Evolutionary conservation across 2,888 invertebrate genomes (phyloP).

Genomic region (Tenthredo livida): DNA sequence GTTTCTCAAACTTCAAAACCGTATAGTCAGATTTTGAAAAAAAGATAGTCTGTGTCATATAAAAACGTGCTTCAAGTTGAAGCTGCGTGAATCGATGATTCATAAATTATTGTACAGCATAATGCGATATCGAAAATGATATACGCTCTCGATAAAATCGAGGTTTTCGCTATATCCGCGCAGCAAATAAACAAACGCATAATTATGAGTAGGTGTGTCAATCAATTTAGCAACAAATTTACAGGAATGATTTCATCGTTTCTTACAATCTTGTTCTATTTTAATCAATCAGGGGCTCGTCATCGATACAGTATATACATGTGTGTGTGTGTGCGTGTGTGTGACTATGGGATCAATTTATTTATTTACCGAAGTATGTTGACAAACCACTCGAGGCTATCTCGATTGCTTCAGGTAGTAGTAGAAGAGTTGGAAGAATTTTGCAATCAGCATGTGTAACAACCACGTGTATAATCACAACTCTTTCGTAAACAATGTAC

Average conservation of each 20-base stretch:
- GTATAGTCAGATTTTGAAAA: too few relatives aligned
- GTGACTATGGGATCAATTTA: not conserved
- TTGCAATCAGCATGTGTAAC: constrained; percentile 11
- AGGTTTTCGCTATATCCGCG: not conserved
- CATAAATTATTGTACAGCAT: too few relatives aligned
- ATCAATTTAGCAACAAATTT: not conserved
- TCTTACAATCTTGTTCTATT: not conserved
- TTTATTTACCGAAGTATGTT: constrained; percentile 34
- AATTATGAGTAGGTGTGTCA: not conserved
- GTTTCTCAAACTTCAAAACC: too few relatives aligned
- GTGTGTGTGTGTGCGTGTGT: not conserved
- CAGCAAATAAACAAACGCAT: not conserved
- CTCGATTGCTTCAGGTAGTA: constrained; percentile 29
- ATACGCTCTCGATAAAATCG: not conserved
- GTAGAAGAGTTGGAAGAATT: not conserved
- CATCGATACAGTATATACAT: not conserved
- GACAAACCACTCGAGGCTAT: constrained; percentile 39
- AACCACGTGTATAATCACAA: constrained; percentile 25
- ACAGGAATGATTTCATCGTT: not conserved
- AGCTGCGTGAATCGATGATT: too few relatives aligned
- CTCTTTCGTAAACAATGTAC: constrained; percentile 25
- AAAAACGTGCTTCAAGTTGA: too few relatives aligned
- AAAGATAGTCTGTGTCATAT: too few relatives aligned
- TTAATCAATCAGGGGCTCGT: not conserved
- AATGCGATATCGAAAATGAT: not conserved